phyloP scores from a whole-genome alignment of 2,113 vertebrate genomes.

The Zapornia atra region DNA sequence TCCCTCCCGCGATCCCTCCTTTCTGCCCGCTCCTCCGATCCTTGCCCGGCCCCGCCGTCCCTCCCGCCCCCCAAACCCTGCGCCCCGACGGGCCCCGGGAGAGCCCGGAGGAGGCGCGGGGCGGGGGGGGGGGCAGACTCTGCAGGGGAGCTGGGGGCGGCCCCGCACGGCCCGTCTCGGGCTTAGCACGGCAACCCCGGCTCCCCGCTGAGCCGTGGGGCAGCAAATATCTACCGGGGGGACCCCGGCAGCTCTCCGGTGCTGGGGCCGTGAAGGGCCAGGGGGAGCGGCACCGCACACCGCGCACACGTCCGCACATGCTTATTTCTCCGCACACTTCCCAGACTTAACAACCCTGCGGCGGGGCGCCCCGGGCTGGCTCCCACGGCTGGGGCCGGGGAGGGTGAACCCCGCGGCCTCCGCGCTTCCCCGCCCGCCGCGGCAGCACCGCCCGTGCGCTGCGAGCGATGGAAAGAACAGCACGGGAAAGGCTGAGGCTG shows the following conservation, averaged over 20 bases:
- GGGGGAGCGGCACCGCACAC: background rate
- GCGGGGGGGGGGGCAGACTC: background rate
- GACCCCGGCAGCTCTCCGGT: background rate
- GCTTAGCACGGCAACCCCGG: background rate
- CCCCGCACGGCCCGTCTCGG: background rate
- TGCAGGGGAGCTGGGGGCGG: background rate
- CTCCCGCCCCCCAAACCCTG: background rate
- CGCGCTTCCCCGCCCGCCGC: background rate
- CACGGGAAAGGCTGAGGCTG: background rate
- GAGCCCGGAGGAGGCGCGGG: background rate
- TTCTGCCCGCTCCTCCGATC: background rate
- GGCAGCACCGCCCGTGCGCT: background rate
- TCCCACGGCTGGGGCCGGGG: background rate
- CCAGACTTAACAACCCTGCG: accelerated
- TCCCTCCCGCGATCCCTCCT: slow-evolving; percentile 22
- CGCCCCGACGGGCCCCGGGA: background rate
- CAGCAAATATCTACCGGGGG: background rate
- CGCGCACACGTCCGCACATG: background rate
- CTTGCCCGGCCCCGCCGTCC: background rate
- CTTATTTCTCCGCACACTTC: background rate
- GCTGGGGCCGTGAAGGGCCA: background rate
- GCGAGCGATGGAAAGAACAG: background rate
- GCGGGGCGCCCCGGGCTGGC: background rate
- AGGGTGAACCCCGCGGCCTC: background rate
- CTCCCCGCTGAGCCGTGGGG: background rate